Evolutionary conservation across 2,888 invertebrate species (phyloP), one percentile per base, ranked within the genome.

Genomic region (Drosophila sordidula): DNA sequence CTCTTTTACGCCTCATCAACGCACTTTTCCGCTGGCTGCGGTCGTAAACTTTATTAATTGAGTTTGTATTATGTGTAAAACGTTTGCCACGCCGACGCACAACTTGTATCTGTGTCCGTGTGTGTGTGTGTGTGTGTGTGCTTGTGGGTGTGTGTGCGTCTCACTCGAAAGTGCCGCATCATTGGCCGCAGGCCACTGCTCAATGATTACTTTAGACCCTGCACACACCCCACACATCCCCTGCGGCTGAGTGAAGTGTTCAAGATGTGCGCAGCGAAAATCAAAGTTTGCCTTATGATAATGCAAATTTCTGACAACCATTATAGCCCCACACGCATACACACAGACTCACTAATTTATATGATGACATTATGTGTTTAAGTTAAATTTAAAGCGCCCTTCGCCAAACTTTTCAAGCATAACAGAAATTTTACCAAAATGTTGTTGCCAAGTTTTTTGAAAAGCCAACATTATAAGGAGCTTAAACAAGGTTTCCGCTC

Each of bases 21-120:
- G 66, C 87, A 69, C 63, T 80, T 86, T 74, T 62, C 62, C 80
- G 82, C 79, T 81, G 50, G 49, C 51, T 78, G 80, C 62, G 59
- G 46, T 67, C 86, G 86, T 86, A 75, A 82, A 80, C 80, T 78
- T 78, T 79, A 86, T 80, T 80, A 80, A 80, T 80, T 86, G 86
- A 86, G 82, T 85, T 80, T 75, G 82, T 78, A 71, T 81, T 69
- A 56, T 67, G 71, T 79, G 78, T 9, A 45, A 67, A 54, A 58
- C 45, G 38, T 58, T 55, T 14, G 3, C 36, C 45, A 44, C 41
- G 29, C 18, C 47, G 6, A 34, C 4, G 29, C 14, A 47, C 26
- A 45, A n/a, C 22, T 22, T 49, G 11, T 51, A 3, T 9, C 1
- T 51, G 5, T 18, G 12, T 34, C 2, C 16, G n/a, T 26, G 18